Evolutionary conservation across 2,888 invertebrate species (phyloP).

Genomic region (Rhopalosiphum nymphaeae): DNA sequence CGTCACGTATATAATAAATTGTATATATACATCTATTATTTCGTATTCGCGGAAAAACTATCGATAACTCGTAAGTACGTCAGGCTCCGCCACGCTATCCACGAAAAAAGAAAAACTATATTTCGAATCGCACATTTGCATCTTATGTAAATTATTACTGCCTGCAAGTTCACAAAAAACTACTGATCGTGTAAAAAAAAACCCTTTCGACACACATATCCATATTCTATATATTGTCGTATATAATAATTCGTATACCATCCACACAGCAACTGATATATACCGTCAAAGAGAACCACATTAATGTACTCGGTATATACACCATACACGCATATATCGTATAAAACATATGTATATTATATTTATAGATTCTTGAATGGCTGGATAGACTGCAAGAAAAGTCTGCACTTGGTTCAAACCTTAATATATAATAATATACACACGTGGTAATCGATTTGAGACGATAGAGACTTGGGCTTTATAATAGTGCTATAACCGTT

Average conservation of each 20-base stretch:
- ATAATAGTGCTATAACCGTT: neutral
- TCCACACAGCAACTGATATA: neutral
- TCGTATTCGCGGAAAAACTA: constrained; percentile 11
- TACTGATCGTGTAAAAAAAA: neutral
- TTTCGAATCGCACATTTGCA: neutral
- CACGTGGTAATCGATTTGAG: neutral
- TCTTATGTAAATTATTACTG: neutral
- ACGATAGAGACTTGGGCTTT: neutral
- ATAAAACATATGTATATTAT: neutral
- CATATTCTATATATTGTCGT: neutral
- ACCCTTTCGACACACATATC: neutral
- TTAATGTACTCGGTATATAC: neutral
- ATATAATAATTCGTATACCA: neutral
- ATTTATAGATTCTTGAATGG: neutral
- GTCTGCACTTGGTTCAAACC: neutral
- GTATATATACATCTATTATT: neutral
- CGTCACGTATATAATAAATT: neutral
- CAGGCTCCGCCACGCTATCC: neutral
- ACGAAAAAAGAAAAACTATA: neutral
- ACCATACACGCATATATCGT: neutral
- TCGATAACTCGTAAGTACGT: neutral
- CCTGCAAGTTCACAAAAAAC: neutral
- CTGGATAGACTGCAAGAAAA: neutral
- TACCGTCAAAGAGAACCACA: neutral
- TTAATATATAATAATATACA: neutral